Percentiles rank a stretch among this genome's conserved stretches.
These are phyloP conservation scores for Cosmorhoe ocellata DNA, from an alignment of 2,888 invertebrate genomes.

Conservation along the genomic window DNA sequence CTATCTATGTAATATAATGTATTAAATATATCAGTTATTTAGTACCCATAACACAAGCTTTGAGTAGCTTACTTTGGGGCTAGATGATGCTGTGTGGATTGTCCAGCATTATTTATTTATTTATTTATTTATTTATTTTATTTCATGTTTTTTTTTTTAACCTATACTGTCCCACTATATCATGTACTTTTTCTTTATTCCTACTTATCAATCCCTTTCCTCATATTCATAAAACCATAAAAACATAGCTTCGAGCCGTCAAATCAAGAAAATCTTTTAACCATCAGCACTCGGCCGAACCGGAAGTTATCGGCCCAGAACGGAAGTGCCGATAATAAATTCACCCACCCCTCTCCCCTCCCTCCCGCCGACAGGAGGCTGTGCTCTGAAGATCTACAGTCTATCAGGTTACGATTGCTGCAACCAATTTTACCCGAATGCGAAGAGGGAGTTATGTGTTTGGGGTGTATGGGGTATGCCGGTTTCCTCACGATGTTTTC, in stretches of 20 bases:
- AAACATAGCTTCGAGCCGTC: slow-evolving; percentile 2
- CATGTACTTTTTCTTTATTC: background rate
- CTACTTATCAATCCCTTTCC: background rate
- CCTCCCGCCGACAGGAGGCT: slow-evolving; percentile 7
- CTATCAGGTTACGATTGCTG: background rate
- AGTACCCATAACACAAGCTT: no score
- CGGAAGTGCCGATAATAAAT: slow-evolving; percentile 33
- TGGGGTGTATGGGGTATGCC: no score
- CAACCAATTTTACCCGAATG: background rate
- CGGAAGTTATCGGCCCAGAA: slow-evolving; percentile 33
- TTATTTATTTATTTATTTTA: no score
- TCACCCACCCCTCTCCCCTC: slow-evolving; percentile 15
- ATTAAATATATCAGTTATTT: no score
- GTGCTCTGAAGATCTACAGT: slow-evolving; percentile 11
- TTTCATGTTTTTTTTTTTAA: no score
- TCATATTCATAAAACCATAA: background rate
- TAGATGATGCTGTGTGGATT: no score
- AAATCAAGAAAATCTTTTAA: slow-evolving; percentile 21
- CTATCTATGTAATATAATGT: no score
- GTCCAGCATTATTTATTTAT: no score
- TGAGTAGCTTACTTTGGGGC: no score
- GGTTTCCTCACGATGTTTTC: no score
- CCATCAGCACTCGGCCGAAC: slow-evolving; percentile 14
- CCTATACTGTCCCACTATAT: no score
- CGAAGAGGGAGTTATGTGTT: no score